These are phyloP conservation scores for Conus ventricosus DNA, from an alignment of 1,140 invertebrate species.

Conservation along the genomic window DNA sequence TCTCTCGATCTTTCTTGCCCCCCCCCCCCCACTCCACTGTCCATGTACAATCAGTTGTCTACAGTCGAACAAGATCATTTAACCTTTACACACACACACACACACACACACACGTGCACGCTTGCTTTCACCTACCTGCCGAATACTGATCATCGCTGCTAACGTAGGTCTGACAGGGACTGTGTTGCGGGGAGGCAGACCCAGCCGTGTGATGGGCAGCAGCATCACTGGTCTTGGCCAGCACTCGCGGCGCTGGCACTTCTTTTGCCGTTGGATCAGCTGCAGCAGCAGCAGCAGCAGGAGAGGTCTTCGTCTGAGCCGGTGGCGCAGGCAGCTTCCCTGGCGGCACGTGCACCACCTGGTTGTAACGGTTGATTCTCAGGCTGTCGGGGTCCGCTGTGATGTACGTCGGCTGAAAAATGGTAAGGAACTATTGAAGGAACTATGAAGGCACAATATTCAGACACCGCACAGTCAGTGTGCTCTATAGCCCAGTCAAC, in stretches of 20 bases:
- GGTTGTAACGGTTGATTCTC: not conserved
- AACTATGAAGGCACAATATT: too few species aligned
- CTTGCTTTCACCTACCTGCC: not conserved
- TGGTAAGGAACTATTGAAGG: too few species aligned
- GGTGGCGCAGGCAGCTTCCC: not conserved
- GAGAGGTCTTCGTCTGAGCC: not conserved
- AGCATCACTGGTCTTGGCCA: not conserved
- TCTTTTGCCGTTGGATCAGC: not conserved
- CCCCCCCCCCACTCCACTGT: too few species aligned
- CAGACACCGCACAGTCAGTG: too few species aligned
- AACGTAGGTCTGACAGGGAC: not conserved
- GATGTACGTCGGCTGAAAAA: conserved; percentile 19
- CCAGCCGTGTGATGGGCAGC: not conserved
- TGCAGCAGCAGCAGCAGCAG: not conserved
- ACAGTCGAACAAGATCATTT: too few species aligned
- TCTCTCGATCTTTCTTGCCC: too few species aligned
- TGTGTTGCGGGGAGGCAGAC: not conserved
- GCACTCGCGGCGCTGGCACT: not conserved
- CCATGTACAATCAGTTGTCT: too few species aligned
- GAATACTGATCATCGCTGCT: not conserved
- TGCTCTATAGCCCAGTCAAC: too few species aligned
- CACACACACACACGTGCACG: not conserved
- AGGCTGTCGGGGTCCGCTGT: conserved; percentile 9
- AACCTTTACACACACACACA: not conserved
- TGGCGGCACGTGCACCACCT: not conserved